phyloP scores from a whole-genome alignment of 2,113 vertebrate genomes.

The Notechis scutatus region DNA sequence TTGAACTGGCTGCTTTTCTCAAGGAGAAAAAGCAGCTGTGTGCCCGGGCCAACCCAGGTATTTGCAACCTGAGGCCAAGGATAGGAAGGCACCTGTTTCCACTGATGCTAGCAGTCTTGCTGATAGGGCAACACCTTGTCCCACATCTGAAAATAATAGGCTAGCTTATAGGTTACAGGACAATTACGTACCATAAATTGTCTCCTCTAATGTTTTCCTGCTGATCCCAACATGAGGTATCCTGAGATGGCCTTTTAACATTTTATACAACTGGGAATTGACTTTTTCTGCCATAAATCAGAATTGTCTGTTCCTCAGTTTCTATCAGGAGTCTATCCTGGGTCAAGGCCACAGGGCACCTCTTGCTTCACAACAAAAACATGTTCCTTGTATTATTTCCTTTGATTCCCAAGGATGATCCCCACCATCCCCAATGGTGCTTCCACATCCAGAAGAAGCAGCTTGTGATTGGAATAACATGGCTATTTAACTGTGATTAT shows the following conservation, averaged over 20 bases:
- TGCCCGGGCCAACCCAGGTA: neutral
- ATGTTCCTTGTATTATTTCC: neutral
- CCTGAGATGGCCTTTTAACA: neutral
- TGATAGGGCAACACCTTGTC: neutral
- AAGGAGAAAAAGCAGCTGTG: neutral
- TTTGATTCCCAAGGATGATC: neutral
- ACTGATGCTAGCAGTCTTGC: neutral
- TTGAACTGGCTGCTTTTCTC: neutral
- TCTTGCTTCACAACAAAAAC: neutral
- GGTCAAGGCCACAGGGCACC: neutral
- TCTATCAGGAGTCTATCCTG: neutral
- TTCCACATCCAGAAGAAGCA: neutral
- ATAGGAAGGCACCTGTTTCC: neutral
- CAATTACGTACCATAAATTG: neutral
- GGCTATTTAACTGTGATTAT: neutral
- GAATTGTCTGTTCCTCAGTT: neutral
- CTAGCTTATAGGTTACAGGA: neutral
- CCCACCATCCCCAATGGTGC: neutral
- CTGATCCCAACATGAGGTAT: neutral
- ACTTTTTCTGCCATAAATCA: neutral
- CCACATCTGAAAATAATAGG: neutral
- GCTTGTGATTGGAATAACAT: neutral
- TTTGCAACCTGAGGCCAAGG: neutral
- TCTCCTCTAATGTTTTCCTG: neutral
- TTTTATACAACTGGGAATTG: neutral